Percentiles rank a stretch among this genome's conserved stretches.
Evolutionary conservation across 1,140 invertebrate genomes (phyloP).

Genomic region (Achatina immaculata): DNA sequence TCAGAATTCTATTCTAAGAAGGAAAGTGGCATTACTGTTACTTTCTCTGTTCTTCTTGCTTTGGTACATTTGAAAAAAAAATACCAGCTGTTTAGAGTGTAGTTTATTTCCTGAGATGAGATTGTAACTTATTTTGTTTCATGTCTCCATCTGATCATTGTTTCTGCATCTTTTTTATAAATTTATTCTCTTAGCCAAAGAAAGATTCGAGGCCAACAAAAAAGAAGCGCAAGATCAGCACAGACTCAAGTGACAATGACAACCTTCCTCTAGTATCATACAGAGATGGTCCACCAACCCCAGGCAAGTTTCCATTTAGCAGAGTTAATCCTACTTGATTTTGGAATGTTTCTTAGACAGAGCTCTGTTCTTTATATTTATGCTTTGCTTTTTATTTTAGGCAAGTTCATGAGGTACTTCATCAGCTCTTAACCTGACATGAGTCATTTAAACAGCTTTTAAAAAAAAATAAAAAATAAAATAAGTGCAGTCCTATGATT

Average conservation of each 20-base stretch:
- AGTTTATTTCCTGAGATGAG: no score
- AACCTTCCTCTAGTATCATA: slow-evolving; percentile 59
- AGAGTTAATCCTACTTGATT: neutral
- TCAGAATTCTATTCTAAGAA: no score
- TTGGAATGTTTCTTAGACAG: no score
- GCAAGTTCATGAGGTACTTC: neutral
- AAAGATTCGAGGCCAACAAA: slow-evolving; percentile 5
- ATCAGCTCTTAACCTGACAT: neutral
- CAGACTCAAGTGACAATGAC: slow-evolving; percentile 59
- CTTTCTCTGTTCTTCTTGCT: no score
- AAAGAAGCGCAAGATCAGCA: slow-evolving; percentile 10
- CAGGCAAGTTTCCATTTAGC: slow-evolving; percentile 55
- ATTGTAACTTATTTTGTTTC: no score
- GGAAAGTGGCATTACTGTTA: no score
- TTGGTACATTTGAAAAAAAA: no score
- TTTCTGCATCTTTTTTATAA: neutral
- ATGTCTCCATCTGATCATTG: neutral
- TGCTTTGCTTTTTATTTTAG: neutral
- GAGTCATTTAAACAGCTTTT: no score
- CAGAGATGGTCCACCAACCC: slow-evolving; percentile 48
- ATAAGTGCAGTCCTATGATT: no score
- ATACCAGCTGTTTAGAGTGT: no score
- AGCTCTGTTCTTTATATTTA: neutral
- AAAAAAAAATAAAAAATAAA: no score
- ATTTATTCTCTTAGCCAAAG: slow-evolving; percentile 3